phyloP scores from a whole-genome alignment of 2,888 invertebrate species.

The Syrista parreyssii region DNA sequence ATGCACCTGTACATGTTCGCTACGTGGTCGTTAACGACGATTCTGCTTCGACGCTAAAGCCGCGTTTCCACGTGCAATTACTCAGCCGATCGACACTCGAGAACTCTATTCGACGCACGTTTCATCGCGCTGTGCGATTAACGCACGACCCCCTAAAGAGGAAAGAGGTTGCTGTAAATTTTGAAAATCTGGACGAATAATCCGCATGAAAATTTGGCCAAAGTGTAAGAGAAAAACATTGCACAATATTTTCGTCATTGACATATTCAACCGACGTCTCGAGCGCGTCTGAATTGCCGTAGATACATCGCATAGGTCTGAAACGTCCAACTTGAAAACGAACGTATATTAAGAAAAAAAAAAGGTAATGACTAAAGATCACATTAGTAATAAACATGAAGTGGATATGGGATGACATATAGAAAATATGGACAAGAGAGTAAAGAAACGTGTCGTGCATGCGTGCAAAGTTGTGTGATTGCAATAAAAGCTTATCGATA shows the following conservation, averaged over 20 bases:
- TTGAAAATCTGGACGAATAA: no score
- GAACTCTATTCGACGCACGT: not conserved
- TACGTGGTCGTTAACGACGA: slow-evolving; percentile 7
- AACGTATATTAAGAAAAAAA: not conserved
- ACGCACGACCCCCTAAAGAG: no score
- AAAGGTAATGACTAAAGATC: not conserved
- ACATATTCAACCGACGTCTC: no score
- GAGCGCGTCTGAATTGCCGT: no score
- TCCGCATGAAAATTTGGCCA: no score
- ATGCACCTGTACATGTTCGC: slow-evolving; percentile 13
- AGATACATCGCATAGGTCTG: no score
- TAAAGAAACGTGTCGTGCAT: slow-evolving; percentile 27
- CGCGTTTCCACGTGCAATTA: slow-evolving; percentile 12
- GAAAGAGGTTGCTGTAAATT: no score
- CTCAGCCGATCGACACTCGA: not conserved
- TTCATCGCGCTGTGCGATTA: no score
- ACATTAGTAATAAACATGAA: not conserved
- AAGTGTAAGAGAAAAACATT: no score
- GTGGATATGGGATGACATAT: not conserved
- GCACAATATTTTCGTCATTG: no score
- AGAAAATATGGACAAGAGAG: slow-evolving; percentile 14
- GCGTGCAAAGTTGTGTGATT: slow-evolving; percentile 26
- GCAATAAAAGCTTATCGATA: not conserved
- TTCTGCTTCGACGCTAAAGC: slow-evolving; percentile 8
- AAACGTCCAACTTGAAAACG: not conserved